Evolutionary conservation across 2,797 vertebrate species (phyloP).

Genomic region (Hirundo rustica): DNA sequence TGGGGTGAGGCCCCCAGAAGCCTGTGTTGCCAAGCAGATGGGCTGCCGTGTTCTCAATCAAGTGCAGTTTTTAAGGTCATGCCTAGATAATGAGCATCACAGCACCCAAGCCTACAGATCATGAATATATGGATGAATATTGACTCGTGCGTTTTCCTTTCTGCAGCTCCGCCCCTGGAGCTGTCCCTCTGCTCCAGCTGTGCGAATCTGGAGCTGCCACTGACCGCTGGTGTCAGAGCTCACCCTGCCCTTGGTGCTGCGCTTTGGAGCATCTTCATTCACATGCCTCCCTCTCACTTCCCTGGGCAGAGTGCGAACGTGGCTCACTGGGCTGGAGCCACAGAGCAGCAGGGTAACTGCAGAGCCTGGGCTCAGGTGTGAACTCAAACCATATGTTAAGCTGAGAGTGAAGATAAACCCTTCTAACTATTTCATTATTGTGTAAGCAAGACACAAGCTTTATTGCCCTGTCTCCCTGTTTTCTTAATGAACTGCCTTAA

Average conservation of each 20-base stretch:
- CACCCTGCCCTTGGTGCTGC: not conserved
- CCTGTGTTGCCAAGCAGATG: constrained; percentile 49
- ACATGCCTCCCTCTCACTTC: not conserved
- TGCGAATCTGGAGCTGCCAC: not conserved
- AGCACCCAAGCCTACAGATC: constrained; percentile 30
- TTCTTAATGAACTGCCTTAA: not conserved
- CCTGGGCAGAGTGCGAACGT: not conserved
- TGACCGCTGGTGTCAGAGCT: not conserved
- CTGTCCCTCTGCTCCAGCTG: not conserved
- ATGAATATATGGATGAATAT: constrained; percentile 66
- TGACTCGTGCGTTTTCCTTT: not conserved
- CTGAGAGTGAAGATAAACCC: not conserved
- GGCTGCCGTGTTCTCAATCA: constrained; percentile 59
- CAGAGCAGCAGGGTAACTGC: not conserved
- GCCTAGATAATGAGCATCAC: constrained; percentile 62
- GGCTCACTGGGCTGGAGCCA: not conserved
- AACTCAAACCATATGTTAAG: not conserved
- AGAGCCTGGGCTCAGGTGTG: not conserved
- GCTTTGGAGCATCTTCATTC: not conserved
- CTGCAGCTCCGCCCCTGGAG: not conserved
- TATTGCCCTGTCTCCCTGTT: not conserved
- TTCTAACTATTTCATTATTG: not conserved
- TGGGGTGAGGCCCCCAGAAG: constrained; percentile 49
- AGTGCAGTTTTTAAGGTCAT: constrained; percentile 66
- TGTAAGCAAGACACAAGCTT: not conserved